Evolutionary conservation across 2,113 vertebrate genomes (phyloP), one percentile per base, ranked within the genome.

Genomic region (Percopsis transmontana): DNA sequence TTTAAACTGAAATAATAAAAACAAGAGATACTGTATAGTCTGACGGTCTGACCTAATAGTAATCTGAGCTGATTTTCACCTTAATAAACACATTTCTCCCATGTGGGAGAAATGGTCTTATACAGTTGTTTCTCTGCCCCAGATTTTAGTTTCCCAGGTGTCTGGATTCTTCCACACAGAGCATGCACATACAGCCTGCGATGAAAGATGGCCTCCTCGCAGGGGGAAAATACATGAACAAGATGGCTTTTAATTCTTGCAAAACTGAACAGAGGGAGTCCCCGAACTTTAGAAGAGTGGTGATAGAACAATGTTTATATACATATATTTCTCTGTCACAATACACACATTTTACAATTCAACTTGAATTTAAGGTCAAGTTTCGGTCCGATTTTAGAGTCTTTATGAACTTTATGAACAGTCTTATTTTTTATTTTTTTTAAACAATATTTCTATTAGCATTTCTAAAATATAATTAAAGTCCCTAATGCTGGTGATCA

Each of bases 11-110:
- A 52, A 47, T 57, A 54, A 70, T 38, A 56, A 79, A 16, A 38
- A 51, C 62, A 52, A 69, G 68, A 67, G 57, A 40, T 44, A 70
- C 58, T 70, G 68, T 69, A 81, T 59, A 76, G 40, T 52, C 40
- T 8, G 67, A 66, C 44, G 14, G 42, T 70, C 62, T 20, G 33
- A 27, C 18, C 62, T 45, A 55, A 33, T 51, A 14, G 16, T 21
- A 68, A 58, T 21, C 10, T 39, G 15, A 2, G 0, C 21, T 23
- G 40, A 56, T 45, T 51, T 45, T 51, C 41, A 52, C 9, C 27
- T 66, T 23, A 41, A 39, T 47, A 47, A 40, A 1, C 66, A 45
- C 50, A 5, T 16, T 24, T 66, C 39, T 41, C 21, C 52, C 44
- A 11, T 53, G 38, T 18, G 39, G 58, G 23, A 18, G 23, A 66